Base-by-base conservation (phyloP, 2,113 vertebrate genomes). In the Cyphomyrus plagiostoma region DNA sequence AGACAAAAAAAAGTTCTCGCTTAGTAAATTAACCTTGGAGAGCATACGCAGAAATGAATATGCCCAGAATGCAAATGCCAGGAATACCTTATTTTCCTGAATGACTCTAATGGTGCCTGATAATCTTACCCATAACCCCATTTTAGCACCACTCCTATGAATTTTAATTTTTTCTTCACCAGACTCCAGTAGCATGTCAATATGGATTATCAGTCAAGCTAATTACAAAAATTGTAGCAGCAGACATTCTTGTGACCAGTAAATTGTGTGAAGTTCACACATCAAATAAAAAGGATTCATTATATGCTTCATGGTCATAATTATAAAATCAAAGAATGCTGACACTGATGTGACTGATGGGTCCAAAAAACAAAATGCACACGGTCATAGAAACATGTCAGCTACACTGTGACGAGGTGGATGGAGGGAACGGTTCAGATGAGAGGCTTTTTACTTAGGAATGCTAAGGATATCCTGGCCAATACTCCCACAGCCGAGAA, bases 1-100 rank as follows among this genome's bases (percentile, higher is more conserved):
- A 58, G 87, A 30, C 70, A 52, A 26, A 84, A 91, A 45, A 89
- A 90, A 84, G 53, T 46, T 53, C 92, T 94, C 90, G 91, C 92
- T 92, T 53, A 70, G 91, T 93, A 92, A 92, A 93, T 94, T 95
- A 96, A 95, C 95, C 93, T 91, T 80, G 93, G 95, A 94, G 92
- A 85, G 91, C 93, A 94, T 90, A 94, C 94, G 95, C 94, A 94
- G 93, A 95, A 94, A 94, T 94, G 94, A 92, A 93, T 92, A 88
- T 93, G 93, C 92, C 93, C 94, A 94, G 93, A 92, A 92, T 92
- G 91, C 90, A 91, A 91, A 91, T 84, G 85, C 52, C 88, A 89
- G 88, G 90, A 91, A 91, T 88, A 58, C 56, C 49, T 90, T 89
- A 58, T 89, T 83, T 74, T 83, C n/a, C 53, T 82, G 82, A 90